Evolutionary conservation across 37 sponge, comb jelly and placozoan genomes (phyloP), one percentile per base, ranked within the genome.

Genomic region (Chondrilla cf. caribensis): DNA sequence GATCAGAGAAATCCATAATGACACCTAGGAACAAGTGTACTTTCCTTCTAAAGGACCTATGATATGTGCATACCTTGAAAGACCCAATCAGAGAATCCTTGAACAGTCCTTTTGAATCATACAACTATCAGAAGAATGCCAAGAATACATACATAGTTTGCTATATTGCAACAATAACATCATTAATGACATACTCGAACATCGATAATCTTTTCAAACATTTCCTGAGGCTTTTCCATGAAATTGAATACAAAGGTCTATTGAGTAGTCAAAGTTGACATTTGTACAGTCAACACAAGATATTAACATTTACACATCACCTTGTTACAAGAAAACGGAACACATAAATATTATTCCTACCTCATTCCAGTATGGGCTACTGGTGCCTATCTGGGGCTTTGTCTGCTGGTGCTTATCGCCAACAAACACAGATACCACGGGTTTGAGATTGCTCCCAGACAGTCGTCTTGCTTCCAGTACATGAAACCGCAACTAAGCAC

Each of bases 341-440:
- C n/a, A n/a, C n/a, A n/a, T n/a, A n/a, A n/a, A n/a, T n/a, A n/a
- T n/a, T n/a, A n/a, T n/a, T n/a, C 64, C 14, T 58, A 95, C 97
- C 88, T 98, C 91, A 73, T 98, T 94, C 80, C 82, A 98, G 55
- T 86, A 60, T 15, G 99, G 99, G 60, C 82, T 96, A 80, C 89
- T 91, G 36, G 97, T 92, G 37, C 93, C 93, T 58, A 94, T 93
- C 84, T 87, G 81, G 2, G 88, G 81, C 60, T 85, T 83, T 38
- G 95, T 88, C 54, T 86, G 86, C 40, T 93, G 85, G 68, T 87
- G 84, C 32, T 92, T 82, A 33, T 84, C 47, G n/a, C 91, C 91
- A 60, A 93, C 90, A 17, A 77, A 58, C 25, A 98, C 86, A 86
- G 89, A 94, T 60, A 86, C 86, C 5, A 92, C 89, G 0, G 99